Evolutionary conservation across 2,888 invertebrate genomes (phyloP).

Genomic region (Torymus tubicola): DNA sequence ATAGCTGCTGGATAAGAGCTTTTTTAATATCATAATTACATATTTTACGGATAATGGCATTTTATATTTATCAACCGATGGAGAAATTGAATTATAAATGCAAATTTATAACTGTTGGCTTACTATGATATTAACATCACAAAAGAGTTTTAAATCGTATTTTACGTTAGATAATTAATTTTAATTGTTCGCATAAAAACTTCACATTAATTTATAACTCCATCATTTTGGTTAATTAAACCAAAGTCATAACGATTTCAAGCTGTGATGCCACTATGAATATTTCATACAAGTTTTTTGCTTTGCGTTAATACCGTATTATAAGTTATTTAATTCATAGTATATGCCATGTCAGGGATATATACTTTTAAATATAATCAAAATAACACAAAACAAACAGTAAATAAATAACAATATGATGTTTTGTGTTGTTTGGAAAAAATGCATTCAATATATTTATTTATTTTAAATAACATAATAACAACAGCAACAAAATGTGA

Average conservation of each 20-base stretch:
- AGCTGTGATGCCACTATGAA: not conserved
- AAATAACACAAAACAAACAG: no score
- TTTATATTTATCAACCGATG: not conserved
- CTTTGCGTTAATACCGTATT: no score
- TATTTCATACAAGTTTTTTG: not conserved
- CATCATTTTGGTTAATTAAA: conserved; percentile 3
- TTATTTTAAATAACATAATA: no score
- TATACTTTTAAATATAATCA: no score
- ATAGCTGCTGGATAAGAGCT: no score
- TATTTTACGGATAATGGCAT: not conserved
- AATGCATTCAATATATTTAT: no score
- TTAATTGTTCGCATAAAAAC: not conserved
- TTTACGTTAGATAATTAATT: not conserved
- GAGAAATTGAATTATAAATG: not conserved
- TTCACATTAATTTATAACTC: not conserved
- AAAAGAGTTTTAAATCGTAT: not conserved
- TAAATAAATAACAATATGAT: no score
- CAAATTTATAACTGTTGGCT: not conserved
- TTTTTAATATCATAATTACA: no score
- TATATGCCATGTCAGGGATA: no score
- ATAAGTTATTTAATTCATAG: no score
- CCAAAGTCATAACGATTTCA: not conserved
- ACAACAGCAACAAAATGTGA: no score
- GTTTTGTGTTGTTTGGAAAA: no score
- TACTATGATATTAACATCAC: not conserved